Evolutionary conservation across 1,140 invertebrate species (phyloP).

Genomic region (Mya arenaria): DNA sequence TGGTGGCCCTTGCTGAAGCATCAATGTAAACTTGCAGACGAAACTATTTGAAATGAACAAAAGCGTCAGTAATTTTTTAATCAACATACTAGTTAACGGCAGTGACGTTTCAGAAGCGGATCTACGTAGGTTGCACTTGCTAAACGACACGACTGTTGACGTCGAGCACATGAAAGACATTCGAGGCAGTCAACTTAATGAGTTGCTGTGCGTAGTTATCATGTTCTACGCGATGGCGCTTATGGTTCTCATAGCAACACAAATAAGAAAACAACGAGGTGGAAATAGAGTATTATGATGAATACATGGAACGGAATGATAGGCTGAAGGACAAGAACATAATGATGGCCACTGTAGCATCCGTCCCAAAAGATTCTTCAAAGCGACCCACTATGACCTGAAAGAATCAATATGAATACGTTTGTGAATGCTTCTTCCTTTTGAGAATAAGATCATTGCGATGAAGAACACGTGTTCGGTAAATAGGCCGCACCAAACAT

Average conservation of each 20-base stretch:
- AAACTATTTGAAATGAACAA: too few species aligned
- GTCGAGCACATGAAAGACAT: conserved; percentile 60
- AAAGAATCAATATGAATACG: too few species aligned
- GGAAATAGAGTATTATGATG: conserved; percentile 77
- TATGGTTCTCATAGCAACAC: conserved; percentile 76
- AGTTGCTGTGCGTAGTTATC: conserved; percentile 76
- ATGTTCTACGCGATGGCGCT: conserved; percentile 77
- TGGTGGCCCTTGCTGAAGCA: too few species aligned
- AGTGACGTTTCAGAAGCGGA: conserved; percentile 24
- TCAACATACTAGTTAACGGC: conserved; percentile 41
- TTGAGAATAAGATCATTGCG: too few species aligned
- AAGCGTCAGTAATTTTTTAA: conserved; percentile 4
- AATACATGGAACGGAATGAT: conserved; percentile 72
- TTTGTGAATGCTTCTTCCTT: too few species aligned
- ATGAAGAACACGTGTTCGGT: too few species aligned
- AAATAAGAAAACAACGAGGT: conserved; percentile 71
- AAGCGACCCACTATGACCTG: too few species aligned
- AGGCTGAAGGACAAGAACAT: conserved; percentile 62
- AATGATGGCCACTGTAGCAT: conserved; percentile 35
- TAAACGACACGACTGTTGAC: conserved; percentile 68
- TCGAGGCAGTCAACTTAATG: conserved; percentile 74
- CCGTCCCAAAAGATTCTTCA: conserved; percentile 46
- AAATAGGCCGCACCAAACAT: too few species aligned
- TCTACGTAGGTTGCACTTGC: conserved; percentile 29
- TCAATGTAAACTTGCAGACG: too few species aligned